Evolutionary conservation across 1,140 invertebrate species (phyloP).

Genomic region (Laupala kohalensis): DNA sequence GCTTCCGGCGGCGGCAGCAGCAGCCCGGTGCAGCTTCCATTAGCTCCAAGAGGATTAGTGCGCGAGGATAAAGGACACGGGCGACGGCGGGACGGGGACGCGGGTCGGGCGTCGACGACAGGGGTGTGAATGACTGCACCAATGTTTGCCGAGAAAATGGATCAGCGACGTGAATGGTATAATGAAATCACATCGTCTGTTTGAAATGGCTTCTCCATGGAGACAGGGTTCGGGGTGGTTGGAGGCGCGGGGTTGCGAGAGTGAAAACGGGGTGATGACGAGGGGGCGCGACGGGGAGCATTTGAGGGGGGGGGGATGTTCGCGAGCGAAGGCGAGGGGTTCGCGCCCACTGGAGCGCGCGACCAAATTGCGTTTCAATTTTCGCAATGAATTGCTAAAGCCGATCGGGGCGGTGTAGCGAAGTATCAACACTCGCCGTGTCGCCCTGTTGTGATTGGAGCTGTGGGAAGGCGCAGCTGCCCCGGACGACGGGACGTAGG

Average conservation of each 20-base stretch:
- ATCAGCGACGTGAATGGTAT: constrained; percentile 2
- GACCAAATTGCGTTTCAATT: constrained; percentile 8
- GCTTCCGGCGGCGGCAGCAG: neutral
- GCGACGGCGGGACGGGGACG: neutral
- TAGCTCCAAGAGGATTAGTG: constrained; percentile 5
- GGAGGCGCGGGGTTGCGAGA: neutral
- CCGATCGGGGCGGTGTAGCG: too few relatives aligned
- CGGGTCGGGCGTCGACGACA: neutral
- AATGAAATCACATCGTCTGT: constrained; percentile 13
- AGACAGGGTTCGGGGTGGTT: neutral
- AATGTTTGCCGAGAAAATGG: constrained; percentile 6
- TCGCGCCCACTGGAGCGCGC: neutral
- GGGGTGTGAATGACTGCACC: constrained; percentile 12
- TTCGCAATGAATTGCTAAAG: constrained; percentile 5
- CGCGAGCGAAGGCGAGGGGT: neutral
- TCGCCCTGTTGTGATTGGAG: too few relatives aligned
- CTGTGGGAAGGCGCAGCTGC: too few relatives aligned
- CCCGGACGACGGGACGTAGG: too few relatives aligned
- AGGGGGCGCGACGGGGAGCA: neutral
- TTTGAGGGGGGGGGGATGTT: neutral
- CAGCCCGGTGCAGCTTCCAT: constrained; percentile 3
- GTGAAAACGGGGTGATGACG: neutral
- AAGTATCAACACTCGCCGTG: too few relatives aligned
- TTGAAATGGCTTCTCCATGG: constrained; percentile 13
- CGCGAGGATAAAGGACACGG: neutral